Base-by-base conservation (phyloP, 2,113 vertebrate species). In the Salminus brasiliensis region DNA sequence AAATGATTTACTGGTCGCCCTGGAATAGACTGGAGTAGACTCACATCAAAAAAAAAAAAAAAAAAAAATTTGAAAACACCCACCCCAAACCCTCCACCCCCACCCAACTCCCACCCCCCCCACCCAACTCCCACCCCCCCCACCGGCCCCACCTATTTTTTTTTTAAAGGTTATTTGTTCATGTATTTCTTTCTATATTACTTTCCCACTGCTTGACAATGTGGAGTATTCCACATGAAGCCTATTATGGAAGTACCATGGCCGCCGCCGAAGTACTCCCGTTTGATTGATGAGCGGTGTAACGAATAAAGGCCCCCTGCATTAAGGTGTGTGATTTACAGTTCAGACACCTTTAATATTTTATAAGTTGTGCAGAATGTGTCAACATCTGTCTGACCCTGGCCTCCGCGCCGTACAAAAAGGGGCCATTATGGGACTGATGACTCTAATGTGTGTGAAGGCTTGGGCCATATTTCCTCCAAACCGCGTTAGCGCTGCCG, bases 301-400 rank as follows among this genome's bases (percentile, higher is more conserved):
- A 78, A 81, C 0, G 43, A 84, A 85, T 71, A 87, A 49, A 69
- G 65, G 32, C 47, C 25, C 8, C 9, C 39, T n/a, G 49, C 78
- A 87, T 89, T 85, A 82, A 74, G 81, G 66, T 70, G 59, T 57
- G 70, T 84, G 77, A 89, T 88, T 87, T 89, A 81, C 84, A 82
- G 85, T 76, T 72, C 78, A 29, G 16, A 74, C 81, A 83, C 83
- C 83, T 81, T 84, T 45, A 76, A 81, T 87, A 76, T 82, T 86
- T 84, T 69, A 86, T 79, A 70, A 66, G 27, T 57, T 55, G n/a
- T 69, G 52, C 62, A 70, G 32, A 76, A 78, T 15, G 55, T 49
- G 47, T 49, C 47, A 30, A 47, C 72, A 66, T 77, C 63, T 66
- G 41, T 74, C 59, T 66, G 80, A 69, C 83, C 60, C 72, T 25